phyloP scores from a whole-genome alignment of 2,888 invertebrate genomes.

The Odontothrips loti region DNA sequence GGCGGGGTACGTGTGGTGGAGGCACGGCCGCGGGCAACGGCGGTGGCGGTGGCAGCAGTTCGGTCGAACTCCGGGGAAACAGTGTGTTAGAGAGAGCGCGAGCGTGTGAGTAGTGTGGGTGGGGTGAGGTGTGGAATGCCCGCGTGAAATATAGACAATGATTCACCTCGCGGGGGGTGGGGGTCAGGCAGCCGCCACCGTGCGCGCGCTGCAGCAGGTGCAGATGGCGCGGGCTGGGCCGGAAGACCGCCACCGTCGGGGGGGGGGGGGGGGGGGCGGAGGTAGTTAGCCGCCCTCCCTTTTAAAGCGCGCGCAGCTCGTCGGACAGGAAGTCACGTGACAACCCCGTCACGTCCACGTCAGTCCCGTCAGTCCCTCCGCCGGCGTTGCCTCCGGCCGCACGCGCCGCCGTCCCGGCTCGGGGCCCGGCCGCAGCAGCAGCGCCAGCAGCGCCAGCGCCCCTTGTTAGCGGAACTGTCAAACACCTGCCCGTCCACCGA shows the following conservation, averaged over 20 bases:
- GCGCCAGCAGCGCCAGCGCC: background rate
- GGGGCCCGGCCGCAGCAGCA: too few species aligned
- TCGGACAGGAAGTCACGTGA: background rate
- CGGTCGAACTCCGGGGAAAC: too few species aligned
- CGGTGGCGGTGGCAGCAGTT: background rate
- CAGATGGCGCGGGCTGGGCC: background rate
- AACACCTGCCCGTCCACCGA: background rate
- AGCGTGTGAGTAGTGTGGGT: too few species aligned
- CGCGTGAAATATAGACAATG: conserved; percentile 11
- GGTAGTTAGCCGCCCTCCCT: background rate
- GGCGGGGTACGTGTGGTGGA: background rate
- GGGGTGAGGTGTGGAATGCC: background rate
- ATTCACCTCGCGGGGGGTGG: background rate
- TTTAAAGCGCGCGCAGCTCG: background rate
- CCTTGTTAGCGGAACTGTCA: conserved; percentile 1
- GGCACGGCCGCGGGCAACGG: background rate
- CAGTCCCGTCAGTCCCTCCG: background rate
- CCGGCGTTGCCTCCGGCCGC: background rate
- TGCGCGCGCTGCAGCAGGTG: background rate
- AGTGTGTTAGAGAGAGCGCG: too few species aligned
- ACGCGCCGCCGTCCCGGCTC: too few species aligned
- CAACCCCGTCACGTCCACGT: background rate
- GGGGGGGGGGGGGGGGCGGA: background rate
- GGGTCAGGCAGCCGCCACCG: background rate
- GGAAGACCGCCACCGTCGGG: background rate